These are phyloP conservation scores for Spisula solida DNA, from an alignment of 2,888 invertebrate species.

Conservation along the genomic window DNA sequence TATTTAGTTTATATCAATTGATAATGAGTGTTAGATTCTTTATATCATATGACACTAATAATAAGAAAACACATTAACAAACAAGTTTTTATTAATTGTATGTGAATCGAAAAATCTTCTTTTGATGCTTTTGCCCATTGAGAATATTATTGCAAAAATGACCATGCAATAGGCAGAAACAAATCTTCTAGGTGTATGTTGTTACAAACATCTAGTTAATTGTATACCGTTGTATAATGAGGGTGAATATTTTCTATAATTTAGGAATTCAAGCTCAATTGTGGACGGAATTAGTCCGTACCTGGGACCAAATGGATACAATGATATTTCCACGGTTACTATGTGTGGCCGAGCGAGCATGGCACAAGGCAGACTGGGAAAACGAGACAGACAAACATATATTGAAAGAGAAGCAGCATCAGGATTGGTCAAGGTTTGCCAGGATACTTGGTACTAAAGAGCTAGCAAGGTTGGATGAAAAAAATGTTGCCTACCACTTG, in stretches of 20 bases:
- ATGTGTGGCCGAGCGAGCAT: conserved; percentile 85
- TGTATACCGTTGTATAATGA: too few relatives aligned
- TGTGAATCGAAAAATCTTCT: too few relatives aligned
- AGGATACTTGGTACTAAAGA: conserved; percentile 82
- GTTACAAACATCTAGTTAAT: too few relatives aligned
- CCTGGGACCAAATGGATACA: conserved; percentile 79
- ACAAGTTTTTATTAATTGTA: too few relatives aligned
- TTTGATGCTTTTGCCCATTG: too few relatives aligned
- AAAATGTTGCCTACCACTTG: conserved; percentile 81
- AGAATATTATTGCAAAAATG: too few relatives aligned
- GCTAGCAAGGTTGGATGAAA: conserved; percentile 79
- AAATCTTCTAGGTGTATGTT: too few relatives aligned
- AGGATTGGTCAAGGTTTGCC: conserved; percentile 84
- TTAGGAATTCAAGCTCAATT: conserved; percentile 86
- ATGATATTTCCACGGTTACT: conserved; percentile 83
- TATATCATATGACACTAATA: too few relatives aligned
- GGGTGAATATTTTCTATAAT: not conserved
- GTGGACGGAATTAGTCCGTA: conserved; percentile 84
- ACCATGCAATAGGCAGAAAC: too few relatives aligned
- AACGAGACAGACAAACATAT: conserved; percentile 64
- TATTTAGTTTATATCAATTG: too few relatives aligned
- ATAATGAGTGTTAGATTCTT: too few relatives aligned
- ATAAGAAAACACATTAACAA: too few relatives aligned
- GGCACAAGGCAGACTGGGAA: conserved; percentile 86
- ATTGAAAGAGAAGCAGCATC: conserved; percentile 58